These are phyloP conservation scores for Drepana arcuata DNA, from an alignment of 1,140 invertebrate species.

Conservation along the genomic window DNA sequence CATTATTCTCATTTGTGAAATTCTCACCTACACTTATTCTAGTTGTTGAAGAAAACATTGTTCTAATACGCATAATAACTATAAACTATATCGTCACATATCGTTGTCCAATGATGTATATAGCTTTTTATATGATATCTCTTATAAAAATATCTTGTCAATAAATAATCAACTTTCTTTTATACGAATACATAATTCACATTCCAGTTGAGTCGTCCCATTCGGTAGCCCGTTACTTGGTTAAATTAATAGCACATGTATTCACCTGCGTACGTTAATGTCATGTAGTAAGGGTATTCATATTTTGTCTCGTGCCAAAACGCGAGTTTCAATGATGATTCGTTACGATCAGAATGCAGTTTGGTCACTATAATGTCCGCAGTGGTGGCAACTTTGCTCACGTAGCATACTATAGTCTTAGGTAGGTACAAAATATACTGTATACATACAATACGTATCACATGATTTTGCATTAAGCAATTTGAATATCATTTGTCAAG, in stretches of 20 bases:
- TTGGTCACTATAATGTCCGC: conserved; percentile 33
- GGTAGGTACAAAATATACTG: no score
- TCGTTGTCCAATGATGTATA: no score
- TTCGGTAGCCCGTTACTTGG: conserved; percentile 16
- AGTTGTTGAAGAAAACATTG: no score
- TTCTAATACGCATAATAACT: no score
- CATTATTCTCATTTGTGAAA: conserved; percentile 9
- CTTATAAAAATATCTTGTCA: no score
- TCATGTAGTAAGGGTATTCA: conserved; percentile 28
- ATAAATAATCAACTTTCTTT: conserved; percentile 13
- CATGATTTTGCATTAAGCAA: no score
- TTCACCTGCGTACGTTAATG: conserved; percentile 26
- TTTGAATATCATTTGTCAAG: no score
- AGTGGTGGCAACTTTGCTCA: conserved; percentile 23
- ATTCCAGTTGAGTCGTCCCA: conserved; percentile 4
- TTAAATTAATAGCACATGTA: conserved; percentile 7
- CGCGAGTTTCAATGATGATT: conserved; percentile 41
- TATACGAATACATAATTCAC: conserved; percentile 1
- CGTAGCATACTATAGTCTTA: conserved; percentile 15
- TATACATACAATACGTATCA: no score
- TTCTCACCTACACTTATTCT: no score
- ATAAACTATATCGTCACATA: no score
- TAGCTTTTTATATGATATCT: no score
- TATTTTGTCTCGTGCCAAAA: conserved; percentile 45
- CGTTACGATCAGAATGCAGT: conserved; percentile 47